phyloP scores from a whole-genome alignment of 2,888 invertebrate genomes.

The Lysandra bellargus region DNA sequence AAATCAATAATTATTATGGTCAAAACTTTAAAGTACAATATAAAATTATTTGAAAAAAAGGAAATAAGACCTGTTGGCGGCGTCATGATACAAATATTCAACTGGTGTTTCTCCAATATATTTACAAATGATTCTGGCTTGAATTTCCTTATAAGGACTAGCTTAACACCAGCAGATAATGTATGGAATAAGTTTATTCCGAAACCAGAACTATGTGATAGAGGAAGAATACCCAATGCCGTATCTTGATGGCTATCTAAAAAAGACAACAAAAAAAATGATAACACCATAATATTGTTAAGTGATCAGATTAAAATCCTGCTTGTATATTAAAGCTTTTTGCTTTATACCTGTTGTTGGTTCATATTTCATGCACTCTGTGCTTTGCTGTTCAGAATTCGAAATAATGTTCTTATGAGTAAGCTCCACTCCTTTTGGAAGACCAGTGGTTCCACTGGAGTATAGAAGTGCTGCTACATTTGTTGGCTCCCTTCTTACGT shows the following conservation, averaged over 20 bases:
- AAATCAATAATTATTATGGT: not conserved
- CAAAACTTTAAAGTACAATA: not conserved
- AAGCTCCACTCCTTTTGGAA: constrained; percentile 87
- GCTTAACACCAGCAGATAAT: constrained; percentile 79
- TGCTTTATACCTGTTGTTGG: constrained; percentile 47
- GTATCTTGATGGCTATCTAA: constrained; percentile 74
- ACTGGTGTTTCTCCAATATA: constrained; percentile 80
- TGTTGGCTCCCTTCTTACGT: constrained; percentile 60
- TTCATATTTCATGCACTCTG: constrained; percentile 48
- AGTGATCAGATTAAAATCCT: not conserved
- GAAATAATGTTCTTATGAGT: constrained; percentile 80
- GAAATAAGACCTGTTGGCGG: constrained; percentile 84
- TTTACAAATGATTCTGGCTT: constrained; percentile 84
- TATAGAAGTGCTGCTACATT: constrained; percentile 86
- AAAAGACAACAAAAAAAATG: constrained; percentile 32
- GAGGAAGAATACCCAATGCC: constrained; percentile 83
- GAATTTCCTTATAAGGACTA: constrained; percentile 86
- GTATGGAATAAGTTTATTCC: constrained; percentile 76
- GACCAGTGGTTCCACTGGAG: constrained; percentile 92
- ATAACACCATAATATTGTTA: not conserved
- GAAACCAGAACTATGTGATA: constrained; percentile 87
- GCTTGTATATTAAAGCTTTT: not conserved
- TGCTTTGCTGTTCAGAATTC: constrained; percentile 65
- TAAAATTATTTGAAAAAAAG: not conserved
- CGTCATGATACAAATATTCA: constrained; percentile 83